Evolutionary conservation across 2,888 invertebrate genomes (phyloP).

Genomic region (Drosophila barbarae): DNA sequence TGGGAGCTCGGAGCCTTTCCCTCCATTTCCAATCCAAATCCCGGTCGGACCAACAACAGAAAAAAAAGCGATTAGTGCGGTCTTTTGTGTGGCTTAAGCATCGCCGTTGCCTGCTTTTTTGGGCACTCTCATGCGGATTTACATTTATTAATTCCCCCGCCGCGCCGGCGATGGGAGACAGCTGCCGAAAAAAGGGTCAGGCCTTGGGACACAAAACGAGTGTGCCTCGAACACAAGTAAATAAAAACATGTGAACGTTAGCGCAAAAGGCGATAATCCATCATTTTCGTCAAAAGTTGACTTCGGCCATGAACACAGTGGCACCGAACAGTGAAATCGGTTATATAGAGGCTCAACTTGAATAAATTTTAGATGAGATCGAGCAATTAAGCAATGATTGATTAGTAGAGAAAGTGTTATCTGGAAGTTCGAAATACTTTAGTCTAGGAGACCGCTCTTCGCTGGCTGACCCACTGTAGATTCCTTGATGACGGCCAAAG

Average conservation of each 20-base stretch:
- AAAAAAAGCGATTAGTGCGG: slow-evolving; percentile 62
- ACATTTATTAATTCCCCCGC: slow-evolving; percentile 56
- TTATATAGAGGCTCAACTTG: background rate
- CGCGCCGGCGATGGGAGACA: slow-evolving; percentile 22
- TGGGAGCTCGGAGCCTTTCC: slow-evolving; percentile 1
- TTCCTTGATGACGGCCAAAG: slow-evolving; percentile 11
- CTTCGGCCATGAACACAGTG: slow-evolving; percentile 27
- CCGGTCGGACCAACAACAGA: slow-evolving; percentile 4
- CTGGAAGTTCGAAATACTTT: background rate
- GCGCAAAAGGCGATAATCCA: slow-evolving; percentile 54
- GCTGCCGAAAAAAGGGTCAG: slow-evolving; percentile 33
- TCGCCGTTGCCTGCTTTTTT: slow-evolving; percentile 33
- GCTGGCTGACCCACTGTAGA: slow-evolving; percentile 17
- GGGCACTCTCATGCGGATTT: slow-evolving; percentile 54
- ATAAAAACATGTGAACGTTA: slow-evolving; percentile 41
- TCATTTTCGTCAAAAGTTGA: slow-evolving; percentile 52
- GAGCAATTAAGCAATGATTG: slow-evolving; percentile 10
- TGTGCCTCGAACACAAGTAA: slow-evolving; percentile 23
- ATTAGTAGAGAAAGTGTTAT: background rate
- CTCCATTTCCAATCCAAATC: slow-evolving; percentile 22
- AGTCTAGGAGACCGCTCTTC: background rate
- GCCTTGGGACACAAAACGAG: slow-evolving; percentile 26
- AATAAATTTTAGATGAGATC: background rate
- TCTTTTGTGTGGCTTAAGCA: slow-evolving; percentile 59
- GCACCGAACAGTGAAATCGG: background rate